Evolutionary conservation across 2,888 invertebrate species (phyloP).

Genomic region (Synanthedon andrenaeformis): DNA sequence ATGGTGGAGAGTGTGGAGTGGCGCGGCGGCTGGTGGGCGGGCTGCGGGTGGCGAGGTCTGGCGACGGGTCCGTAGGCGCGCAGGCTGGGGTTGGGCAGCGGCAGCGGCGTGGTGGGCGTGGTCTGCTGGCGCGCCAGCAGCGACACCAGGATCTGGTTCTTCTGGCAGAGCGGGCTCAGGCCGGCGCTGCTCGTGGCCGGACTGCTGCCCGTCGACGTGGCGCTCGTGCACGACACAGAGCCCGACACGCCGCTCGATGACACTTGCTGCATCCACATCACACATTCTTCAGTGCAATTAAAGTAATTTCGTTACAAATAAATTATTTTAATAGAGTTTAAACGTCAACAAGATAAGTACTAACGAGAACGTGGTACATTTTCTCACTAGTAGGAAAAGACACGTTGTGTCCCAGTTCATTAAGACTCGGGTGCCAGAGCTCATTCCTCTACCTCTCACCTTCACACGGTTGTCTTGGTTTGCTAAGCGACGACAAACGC

Average conservation of each 20-base stretch:
- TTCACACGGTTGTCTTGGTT: too few relatives aligned
- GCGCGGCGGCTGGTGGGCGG: conserved; percentile 4
- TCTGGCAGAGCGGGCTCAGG: conserved; percentile 80
- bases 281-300: too few relatives aligned
- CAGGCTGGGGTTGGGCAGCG: conserved; percentile 77
- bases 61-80: conserved; percentile 22
- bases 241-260: conserved; percentile 68
- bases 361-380: too few relatives aligned
- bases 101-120: conserved; percentile 75
- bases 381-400: too few relatives aligned
- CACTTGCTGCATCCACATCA: conserved; percentile 37
- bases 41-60: conserved; percentile 22
- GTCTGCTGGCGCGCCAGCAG: conserved; percentile 82
- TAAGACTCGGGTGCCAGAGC: too few relatives aligned
- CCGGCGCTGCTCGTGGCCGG: conserved; percentile 43
- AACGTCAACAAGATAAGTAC: too few relatives aligned
- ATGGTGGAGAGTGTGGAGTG: conserved; percentile 38
- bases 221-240: conserved; percentile 51
- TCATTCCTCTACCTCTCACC: too few relatives aligned
- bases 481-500: too few relatives aligned
- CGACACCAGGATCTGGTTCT: conserved; percentile 87
- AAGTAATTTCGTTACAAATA: too few relatives aligned
- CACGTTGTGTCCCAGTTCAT: too few relatives aligned
- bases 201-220: conserved; percentile 39
- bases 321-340: too few relatives aligned